Percentiles rank a stretch among this genome's conserved stretches.
Conservation (phyloP, 2,113 vertebrate species). For the Lichenostomus cassidix region DNA sequence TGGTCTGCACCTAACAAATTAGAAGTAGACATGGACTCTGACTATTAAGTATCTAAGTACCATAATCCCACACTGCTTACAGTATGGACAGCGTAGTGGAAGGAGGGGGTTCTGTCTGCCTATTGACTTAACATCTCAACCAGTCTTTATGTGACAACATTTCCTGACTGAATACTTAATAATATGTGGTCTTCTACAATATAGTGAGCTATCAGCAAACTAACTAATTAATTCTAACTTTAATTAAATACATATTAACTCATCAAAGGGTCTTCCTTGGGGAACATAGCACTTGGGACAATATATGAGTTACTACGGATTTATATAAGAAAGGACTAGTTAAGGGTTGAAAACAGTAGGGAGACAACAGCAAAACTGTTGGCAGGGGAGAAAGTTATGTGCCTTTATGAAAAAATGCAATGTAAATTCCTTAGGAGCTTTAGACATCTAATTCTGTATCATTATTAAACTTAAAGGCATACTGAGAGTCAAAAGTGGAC, state of each 20-base stretch:
- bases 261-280: background rate
- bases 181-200: background rate
- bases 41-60: background rate
- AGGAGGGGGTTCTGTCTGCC: background rate
- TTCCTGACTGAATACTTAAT: background rate
- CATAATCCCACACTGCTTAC: background rate
- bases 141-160: background rate
- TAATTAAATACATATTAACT: background rate
- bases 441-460: background rate
- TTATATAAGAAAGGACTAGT: background rate
- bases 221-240: background rate
- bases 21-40: background rate
- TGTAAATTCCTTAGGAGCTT: background rate
- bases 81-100: background rate
- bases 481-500: background rate
- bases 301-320: background rate
- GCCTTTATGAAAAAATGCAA: background rate
- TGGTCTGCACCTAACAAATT: background rate
- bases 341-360: background rate
- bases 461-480: constrained; percentile 8
- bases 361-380: background rate
- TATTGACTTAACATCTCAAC: background rate
- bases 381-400: background rate
- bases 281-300: background rate
- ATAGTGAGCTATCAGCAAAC: background rate